Base-by-base conservation (phyloP, 92 coral and sea anemone genomes). In the Porites evermanni region DNA sequence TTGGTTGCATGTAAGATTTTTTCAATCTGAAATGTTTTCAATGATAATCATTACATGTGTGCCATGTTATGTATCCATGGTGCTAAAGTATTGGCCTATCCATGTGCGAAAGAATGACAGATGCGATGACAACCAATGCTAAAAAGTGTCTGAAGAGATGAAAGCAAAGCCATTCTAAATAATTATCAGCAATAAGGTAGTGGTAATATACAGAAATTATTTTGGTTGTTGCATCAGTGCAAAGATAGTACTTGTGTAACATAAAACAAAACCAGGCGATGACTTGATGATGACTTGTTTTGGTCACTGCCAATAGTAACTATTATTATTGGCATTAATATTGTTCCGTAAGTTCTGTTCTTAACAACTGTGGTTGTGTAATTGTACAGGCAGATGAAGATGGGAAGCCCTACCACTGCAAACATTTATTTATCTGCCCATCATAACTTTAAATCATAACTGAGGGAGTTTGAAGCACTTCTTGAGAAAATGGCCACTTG, bases 391-490 rank as follows among this genome's bases (percentile, higher is more conserved):
- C 44, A 74, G 80, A 64, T 29, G 66, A 61, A 58, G 81, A 89
- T 60, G 90, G 92, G 14, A 72, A 71, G 61, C 81, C 86, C 10
- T 85, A 89, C 81, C 52, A 20, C 17, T 47, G 90, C 8, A 89
- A 89, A 38, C 89, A 89, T 79, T 81, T 86, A 71, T 85, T 89
- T 67, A 72, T 56, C 47, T 89, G 92, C 67, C 80, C 77, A 20
- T 74, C 64, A 51, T 87, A 90, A 71, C 51, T 90, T 24, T 24
- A 24, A 24, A 20, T 74, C 64, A 51, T 87, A 90, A 71, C 51
- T 90, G 65, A 71, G 44, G 20, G 90, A 89, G 4, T 81, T 90
- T 47, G 85, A 86, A 76, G 64, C 71, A 24, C 70, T 86, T 16
- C 79, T 90, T 17, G 65, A 74, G 72, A 86, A 80, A 74, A 86